Base-by-base conservation (phyloP, 2,888 invertebrate genomes). In the Abrostola triplasia region DNA sequence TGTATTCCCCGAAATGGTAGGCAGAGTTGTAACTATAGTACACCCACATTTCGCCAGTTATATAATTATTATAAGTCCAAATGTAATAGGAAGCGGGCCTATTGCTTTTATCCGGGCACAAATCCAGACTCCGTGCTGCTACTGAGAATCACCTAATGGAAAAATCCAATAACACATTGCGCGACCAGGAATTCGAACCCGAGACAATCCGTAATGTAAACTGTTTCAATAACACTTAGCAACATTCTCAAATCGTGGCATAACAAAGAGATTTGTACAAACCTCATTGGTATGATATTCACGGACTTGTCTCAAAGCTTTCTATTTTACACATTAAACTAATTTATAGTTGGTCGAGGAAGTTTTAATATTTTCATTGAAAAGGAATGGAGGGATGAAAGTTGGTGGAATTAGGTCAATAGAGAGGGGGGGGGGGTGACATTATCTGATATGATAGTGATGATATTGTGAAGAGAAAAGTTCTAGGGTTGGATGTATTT, bases 321-420 rank as follows among this genome's bases (percentile, higher is more conserved):
- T 47, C 44, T 10, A 12, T 44, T 44, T 47, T 9, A 47, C 44
- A 47, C 44, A 47, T 47, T 47, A 24, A 47, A 47, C 44, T 47
- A 47, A 47, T 47, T 47, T 47, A 47, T 47, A 47, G 44, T 47
- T 47, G 5, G 24, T 2, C 13, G 24, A 44, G 44, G 12, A 24
- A 47, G 8, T 47, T 47, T 13, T 47, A 47, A 47, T 47, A 47
- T 47, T 47, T 13, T 47, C 44, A 47, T 47, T 47, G 44, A 47
- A 47, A 24, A 47, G 13, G 44, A 44, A 44, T 13, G 44, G 44
- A 47, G 44, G 44, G 13, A 12, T 44, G 13, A 44, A 47, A 47
- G 44, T 47, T 44, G 5, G 24, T 13, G n/a, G 9, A 47, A 47
- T 24, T 24, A 47, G 44, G 44, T 24, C 44, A 47, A 24, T 24